Conservation (phyloP, 2,113 vertebrate species). For the Excalfactoria chinensis region DNA sequence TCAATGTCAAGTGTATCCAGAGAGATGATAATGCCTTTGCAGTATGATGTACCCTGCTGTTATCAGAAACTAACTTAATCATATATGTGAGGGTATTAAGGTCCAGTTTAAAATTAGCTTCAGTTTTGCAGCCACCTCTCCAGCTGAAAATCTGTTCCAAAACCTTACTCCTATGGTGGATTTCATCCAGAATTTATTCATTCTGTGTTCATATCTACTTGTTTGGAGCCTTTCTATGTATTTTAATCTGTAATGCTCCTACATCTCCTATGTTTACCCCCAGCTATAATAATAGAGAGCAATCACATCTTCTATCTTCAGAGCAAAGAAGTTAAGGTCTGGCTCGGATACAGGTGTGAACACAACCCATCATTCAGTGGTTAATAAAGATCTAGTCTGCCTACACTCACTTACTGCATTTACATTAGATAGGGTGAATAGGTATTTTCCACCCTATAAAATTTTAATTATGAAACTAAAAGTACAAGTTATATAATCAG, state of each 20-base stretch:
- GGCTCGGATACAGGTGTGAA: not conserved
- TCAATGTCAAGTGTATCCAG: not conserved
- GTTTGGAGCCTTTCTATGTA: not conserved
- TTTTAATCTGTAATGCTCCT: not conserved
- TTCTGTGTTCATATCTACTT: not conserved
- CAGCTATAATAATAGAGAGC: constrained; percentile 7
- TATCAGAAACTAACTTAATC: not conserved
- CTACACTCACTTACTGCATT: constrained; percentile 32
- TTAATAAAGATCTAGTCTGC: constrained; percentile 45
- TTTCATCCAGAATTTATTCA: not conserved
- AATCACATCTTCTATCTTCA: not conserved
- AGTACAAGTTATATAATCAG: constrained; percentile 71
- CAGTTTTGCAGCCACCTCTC: not conserved
- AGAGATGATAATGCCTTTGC: not conserved
- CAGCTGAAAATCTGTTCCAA: not conserved
- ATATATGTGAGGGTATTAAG: not conserved
- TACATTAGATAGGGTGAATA: constrained; percentile 34
- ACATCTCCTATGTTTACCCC: not conserved
- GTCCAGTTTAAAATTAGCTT: not conserved
- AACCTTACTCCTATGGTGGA: not conserved
- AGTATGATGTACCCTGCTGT: not conserved
- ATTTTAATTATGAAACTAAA: constrained; percentile 80
- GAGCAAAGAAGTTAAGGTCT: not conserved
- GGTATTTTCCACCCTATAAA: constrained; percentile 66
- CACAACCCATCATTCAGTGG: not conserved